Percentiles rank a stretch among this genome's conserved stretches.
Evolutionary conservation across 2,888 invertebrate genomes (phyloP).

Genomic region (Hoplodrina ambigua): DNA sequence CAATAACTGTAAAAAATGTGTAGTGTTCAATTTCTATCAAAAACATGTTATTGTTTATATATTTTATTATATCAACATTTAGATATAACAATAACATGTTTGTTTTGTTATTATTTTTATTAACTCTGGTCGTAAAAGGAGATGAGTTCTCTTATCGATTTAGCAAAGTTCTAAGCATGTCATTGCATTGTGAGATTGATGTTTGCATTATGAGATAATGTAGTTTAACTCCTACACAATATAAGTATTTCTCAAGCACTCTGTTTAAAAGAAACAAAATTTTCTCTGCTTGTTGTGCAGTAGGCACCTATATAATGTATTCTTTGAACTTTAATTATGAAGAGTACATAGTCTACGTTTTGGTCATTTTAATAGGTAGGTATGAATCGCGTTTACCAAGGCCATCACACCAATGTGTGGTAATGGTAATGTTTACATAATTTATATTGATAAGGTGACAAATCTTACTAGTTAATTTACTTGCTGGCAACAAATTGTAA

Average conservation of each 20-base stretch:
- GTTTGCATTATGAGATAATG: background rate
- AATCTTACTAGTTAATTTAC: constrained; percentile 11
- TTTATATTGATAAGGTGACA: constrained; percentile 19
- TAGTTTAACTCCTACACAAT: background rate
- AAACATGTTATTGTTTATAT: constrained; percentile 48
- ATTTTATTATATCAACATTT: constrained; percentile 8
- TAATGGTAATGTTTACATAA: constrained; percentile 38
- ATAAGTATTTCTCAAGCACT: background rate
- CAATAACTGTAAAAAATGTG: constrained; percentile 24
- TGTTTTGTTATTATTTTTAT: background rate
- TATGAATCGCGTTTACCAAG: constrained; percentile 40
- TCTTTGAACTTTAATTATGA: constrained; percentile 40
- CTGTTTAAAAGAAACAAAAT: constrained; percentile 4
- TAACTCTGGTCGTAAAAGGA: background rate
- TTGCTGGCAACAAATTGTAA: background rate
- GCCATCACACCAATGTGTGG: constrained; percentile 24
- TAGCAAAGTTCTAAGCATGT: background rate
- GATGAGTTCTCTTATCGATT: background rate
- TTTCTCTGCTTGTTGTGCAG: constrained; percentile 2
- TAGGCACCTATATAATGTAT: constrained; percentile 38
- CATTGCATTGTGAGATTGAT: background rate
- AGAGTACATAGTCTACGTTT: constrained; percentile 38
- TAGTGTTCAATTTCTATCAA: constrained; percentile 19
- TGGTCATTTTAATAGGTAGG: constrained; percentile 25
- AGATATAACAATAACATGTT: constrained; percentile 4